Evolutionary conservation across 2,113 vertebrate species (phyloP).

Genomic region (Cettia cetti): DNA sequence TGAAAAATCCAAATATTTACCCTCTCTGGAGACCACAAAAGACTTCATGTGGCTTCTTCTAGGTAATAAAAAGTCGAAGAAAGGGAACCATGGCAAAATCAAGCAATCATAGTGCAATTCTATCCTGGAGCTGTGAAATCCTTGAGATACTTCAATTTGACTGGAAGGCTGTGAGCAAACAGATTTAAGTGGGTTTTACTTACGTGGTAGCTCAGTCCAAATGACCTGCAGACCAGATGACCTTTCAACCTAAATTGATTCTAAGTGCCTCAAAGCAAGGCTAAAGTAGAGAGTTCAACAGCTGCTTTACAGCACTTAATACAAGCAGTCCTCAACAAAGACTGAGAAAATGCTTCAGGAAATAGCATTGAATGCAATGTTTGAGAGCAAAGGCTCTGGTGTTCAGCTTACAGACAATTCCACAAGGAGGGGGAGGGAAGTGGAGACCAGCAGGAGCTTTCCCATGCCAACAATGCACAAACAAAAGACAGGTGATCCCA

Average conservation of each 20-base stretch:
- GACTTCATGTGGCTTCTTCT: background rate
- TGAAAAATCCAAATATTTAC: background rate
- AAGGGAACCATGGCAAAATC: background rate
- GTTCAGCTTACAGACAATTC: background rate
- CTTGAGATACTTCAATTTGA: background rate
- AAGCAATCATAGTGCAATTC: background rate
- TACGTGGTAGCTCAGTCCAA: background rate
- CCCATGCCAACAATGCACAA: background rate
- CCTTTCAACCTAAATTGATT: background rate
- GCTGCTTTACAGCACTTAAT: background rate
- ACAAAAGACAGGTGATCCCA: background rate
- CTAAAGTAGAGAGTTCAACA: background rate
- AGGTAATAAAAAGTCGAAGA: background rate
- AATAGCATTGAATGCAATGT: background rate
- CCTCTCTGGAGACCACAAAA: background rate
- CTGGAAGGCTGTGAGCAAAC: background rate
- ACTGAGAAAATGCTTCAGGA: background rate
- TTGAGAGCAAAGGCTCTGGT: background rate
- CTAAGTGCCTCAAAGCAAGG: background rate
- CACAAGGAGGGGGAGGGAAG: background rate
- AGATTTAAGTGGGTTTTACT: background rate
- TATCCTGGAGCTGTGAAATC: background rate
- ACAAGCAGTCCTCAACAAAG: background rate
- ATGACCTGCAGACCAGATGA: background rate
- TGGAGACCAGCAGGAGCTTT: background rate